Conservation (phyloP, 2,113 vertebrate species). For the Oryzias javanicus region DNA sequence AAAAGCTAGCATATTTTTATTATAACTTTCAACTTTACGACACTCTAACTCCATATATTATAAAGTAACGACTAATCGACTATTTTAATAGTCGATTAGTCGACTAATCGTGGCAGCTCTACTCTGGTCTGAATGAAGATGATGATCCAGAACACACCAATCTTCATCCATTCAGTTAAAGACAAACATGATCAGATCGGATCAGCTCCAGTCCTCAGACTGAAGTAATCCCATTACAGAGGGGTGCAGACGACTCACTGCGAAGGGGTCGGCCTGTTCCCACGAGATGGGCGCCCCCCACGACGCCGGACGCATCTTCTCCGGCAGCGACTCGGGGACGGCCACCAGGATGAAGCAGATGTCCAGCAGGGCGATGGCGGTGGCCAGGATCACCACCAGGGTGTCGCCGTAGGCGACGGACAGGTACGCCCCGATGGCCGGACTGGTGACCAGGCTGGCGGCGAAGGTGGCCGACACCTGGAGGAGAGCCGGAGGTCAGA, state of each 20-base stretch:
- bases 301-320: constrained; percentile 90
- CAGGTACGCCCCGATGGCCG: constrained; percentile 88
- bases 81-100: too few relatives aligned
- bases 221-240: too few relatives aligned
- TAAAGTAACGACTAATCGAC: too few relatives aligned
- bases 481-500: not conserved
- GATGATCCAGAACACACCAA: too few relatives aligned
- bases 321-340: constrained; percentile 87
- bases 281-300: constrained; percentile 92
- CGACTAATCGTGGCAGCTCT: too few relatives aligned
- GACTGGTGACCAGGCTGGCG: constrained; percentile 90
- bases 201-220: too few relatives aligned
- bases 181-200: too few relatives aligned
- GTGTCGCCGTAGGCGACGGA: constrained; percentile 85
- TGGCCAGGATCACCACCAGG: constrained; percentile 86
- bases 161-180: too few relatives aligned
- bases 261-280: constrained; percentile 89
- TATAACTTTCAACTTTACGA: too few relatives aligned
- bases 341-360: constrained; percentile 91
- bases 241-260: constrained; percentile 82
- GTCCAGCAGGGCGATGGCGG: constrained; percentile 86
- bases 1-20: too few relatives aligned
- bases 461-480: constrained; percentile 93
- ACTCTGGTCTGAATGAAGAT: too few relatives aligned
- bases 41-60: too few relatives aligned